These are phyloP conservation scores for Sebastes dallii DNA, from an alignment of 2,797 vertebrate species.

Conservation along the genomic window DNA sequence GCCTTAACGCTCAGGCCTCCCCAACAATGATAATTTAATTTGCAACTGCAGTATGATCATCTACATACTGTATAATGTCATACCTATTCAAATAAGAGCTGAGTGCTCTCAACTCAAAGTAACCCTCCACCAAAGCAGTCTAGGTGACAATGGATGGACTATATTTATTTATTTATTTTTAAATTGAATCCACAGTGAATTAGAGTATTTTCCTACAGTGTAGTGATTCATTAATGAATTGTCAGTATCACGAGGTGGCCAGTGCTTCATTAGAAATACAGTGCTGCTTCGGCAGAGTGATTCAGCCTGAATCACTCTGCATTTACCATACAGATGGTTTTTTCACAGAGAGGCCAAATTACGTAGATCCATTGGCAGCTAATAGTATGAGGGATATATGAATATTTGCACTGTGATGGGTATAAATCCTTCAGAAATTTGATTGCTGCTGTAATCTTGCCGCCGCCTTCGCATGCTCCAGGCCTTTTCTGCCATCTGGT, in stretches of 20 bases:
- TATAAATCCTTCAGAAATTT: slow-evolving; percentile 66
- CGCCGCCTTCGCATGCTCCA: slow-evolving; percentile 37
- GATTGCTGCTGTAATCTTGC: slow-evolving; percentile 49
- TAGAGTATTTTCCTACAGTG: slow-evolving; percentile 33
- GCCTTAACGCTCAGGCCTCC: not conserved
- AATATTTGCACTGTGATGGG: slow-evolving; percentile 62
- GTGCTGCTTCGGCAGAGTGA: slow-evolving; percentile 40
- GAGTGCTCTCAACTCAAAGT: not conserved
- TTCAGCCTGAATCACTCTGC: slow-evolving; percentile 56
- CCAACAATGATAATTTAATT: slow-evolving; percentile 41
- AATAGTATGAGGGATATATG: slow-evolving; percentile 68
- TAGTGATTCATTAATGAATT: slow-evolving; percentile 59
- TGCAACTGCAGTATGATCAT: slow-evolving; percentile 9
- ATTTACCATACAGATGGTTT: slow-evolving; percentile 67
- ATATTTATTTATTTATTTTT: not conserved
- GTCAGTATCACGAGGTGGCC: slow-evolving; percentile 28
- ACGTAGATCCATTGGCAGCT: slow-evolving; percentile 64
- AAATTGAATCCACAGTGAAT: slow-evolving; percentile 30
- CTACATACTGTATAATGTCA: slow-evolving; percentile 22
- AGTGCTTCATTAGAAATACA: slow-evolving; percentile 57
- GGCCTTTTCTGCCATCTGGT: slow-evolving; percentile 83
- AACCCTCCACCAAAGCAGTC: not conserved
- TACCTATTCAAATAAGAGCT: slow-evolving; percentile 36
- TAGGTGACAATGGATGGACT: not conserved
- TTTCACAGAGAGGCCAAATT: slow-evolving; percentile 63